Evolutionary conservation across 2,888 invertebrate species (phyloP).

Genomic region (Lamproptera curius): DNA sequence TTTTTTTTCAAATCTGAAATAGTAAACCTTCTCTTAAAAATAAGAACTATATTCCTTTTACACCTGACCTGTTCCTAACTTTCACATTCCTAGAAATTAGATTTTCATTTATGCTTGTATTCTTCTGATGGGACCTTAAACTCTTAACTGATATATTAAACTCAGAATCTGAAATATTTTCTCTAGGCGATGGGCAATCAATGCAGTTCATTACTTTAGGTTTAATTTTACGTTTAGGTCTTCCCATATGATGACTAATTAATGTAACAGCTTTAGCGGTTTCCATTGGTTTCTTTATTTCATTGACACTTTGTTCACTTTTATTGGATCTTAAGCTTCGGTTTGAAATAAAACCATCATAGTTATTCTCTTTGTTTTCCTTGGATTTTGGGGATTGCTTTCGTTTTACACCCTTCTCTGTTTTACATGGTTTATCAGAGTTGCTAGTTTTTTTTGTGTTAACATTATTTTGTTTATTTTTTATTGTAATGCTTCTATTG

Average conservation of each 20-base stretch:
- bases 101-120: background rate
- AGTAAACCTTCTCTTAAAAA: too few relatives aligned
- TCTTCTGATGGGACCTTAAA: slow-evolving; percentile 20
- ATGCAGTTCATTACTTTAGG: background rate
- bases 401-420: background rate
- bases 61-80: background rate
- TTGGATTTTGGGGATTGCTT: background rate
- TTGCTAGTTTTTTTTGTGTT: background rate
- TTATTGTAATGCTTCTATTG: background rate
- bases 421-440: background rate
- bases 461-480: background rate
- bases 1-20: too few relatives aligned
- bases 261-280: slow-evolving; percentile 11
- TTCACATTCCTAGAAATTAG: background rate
- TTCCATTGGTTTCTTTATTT: slow-evolving; percentile 21
- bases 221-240: slow-evolving; percentile 1
- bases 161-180: slow-evolving; percentile 1
- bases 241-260: slow-evolving; percentile 10
- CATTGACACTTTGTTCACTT: slow-evolving; percentile 3
- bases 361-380: background rate
- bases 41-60: background rate
- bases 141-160: slow-evolving; percentile 23
- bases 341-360: background rate
- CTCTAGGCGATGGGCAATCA: background rate
- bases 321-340: slow-evolving; percentile 4